Evolutionary conservation across 2,797 vertebrate species (phyloP).

Genomic region (Corythornis leucogaster): DNA sequence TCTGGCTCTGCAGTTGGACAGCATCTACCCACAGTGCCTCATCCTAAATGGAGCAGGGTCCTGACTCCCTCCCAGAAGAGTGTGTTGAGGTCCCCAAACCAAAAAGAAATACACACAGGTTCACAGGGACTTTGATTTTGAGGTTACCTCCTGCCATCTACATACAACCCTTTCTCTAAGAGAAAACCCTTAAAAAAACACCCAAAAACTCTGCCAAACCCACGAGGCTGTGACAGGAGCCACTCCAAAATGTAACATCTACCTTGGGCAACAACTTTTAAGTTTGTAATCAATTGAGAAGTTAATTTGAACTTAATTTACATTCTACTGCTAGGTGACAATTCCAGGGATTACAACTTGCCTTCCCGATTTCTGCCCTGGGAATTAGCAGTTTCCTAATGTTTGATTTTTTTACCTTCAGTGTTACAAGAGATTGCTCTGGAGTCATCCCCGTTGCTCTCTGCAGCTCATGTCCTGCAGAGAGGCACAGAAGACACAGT

Average conservation of each 20-base stretch:
- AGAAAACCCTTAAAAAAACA: not conserved
- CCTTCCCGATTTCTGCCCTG: not conserved
- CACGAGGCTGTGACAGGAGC: not conserved
- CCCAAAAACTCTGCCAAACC: not conserved
- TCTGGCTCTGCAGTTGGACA: not conserved
- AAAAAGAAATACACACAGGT: not conserved
- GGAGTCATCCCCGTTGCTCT: not conserved
- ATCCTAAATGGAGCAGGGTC: not conserved
- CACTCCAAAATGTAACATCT: not conserved
- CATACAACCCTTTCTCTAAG: not conserved
- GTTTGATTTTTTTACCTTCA: not conserved
- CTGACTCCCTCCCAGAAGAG: not conserved
- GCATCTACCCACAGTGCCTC: not conserved
- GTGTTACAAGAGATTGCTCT: not conserved
- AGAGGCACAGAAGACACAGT: not conserved
- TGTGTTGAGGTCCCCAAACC: not conserved
- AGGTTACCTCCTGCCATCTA: not conserved
- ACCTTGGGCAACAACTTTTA: not conserved
- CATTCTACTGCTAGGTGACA: not conserved
- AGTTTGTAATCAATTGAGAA: not conserved
- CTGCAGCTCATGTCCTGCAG: fast-evolving
- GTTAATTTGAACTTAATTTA: not conserved
- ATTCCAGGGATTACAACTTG: not conserved
- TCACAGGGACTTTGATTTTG: not conserved
- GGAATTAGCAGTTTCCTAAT: not conserved